Conservation (phyloP, 2,888 invertebrate genomes). For the Eledone cirrhosa region DNA sequence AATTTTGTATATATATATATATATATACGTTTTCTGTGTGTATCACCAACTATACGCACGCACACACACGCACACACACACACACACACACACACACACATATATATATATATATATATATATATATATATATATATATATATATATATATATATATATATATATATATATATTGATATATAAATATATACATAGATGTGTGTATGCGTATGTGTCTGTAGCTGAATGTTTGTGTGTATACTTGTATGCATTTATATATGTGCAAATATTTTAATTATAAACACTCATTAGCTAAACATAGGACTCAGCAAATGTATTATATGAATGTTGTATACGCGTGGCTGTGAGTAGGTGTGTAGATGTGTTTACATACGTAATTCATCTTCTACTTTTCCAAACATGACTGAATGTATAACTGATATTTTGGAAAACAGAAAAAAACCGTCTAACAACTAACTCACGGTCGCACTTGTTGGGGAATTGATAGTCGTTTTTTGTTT, state of each 20-base stretch:
- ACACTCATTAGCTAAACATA: too few species aligned
- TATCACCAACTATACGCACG: neutral
- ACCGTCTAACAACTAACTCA: too few species aligned
- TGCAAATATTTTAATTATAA: too few species aligned
- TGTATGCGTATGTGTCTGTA: neutral
- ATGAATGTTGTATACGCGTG: neutral
- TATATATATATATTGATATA: too few species aligned
- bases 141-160: neutral
- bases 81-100: neutral
- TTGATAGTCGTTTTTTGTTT: too few species aligned
- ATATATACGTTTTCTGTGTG: too few species aligned
- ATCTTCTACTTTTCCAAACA: neutral
- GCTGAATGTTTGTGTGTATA: neutral
- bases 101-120: neutral
- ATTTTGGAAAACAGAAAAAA: too few species aligned
- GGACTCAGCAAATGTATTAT: too few species aligned
- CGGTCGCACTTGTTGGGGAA: too few species aligned
- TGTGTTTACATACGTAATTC: neutral
- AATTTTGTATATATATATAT: too few species aligned
- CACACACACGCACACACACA: neutral
- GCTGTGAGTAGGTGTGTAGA: neutral
- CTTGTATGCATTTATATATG: neutral
- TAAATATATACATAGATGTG: neutral
- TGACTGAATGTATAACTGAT: too few species aligned
- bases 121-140: neutral